Evolutionary conservation across 2,113 vertebrate genomes (phyloP), one percentile per base, ranked within the genome.

Genomic region (Nycticorax nycticorax): DNA sequence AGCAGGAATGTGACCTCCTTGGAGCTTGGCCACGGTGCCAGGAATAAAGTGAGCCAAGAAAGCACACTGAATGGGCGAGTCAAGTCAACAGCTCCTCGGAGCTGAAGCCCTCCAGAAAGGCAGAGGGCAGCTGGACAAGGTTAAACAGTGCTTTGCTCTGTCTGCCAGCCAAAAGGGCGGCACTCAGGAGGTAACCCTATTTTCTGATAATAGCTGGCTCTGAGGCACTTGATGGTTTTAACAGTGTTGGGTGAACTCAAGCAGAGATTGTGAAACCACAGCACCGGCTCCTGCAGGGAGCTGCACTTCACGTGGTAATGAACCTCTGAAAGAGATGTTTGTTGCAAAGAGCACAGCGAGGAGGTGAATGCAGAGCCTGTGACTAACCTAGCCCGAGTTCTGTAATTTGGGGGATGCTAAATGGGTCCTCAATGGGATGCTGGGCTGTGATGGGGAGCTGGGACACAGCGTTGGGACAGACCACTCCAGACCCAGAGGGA

Each of bases 181-280:
- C 76, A 86, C 91, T 63, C 23, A 3, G 78, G 63, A 50, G 68
- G 63, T 45, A 81, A 52, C 85, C 63, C 83, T 45, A 1, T 10
- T 47, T 20, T 45, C 50, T 50, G 59, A 48, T 79, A 74, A 33
- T 63, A 39, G 47, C 59, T 53, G 64, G 45, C 19, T 95, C 74
- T 57, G 87, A 53, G 39, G 55, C 35, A 7, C 55, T 87, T 62
- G 52, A 41, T 37, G 88, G 48, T 26, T 48, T 82, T 56, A 53
- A 50, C 3, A 28, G 66, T 8, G 41, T 43, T 76, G 27, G 0
- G 39, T 1, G 8, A 83, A 9, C 57, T 32, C 0, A 1, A 52
- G 82, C 88, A 73, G 79, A 45, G 62, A 13, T 10, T 62, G 87
- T 45, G 64, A 14, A 82, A 30, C 63, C 1, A 3, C 77, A 77